A percentile compares a stretch with the other conserved stretches of the same genome.
Evolutionary conservation across 2,113 vertebrate genomes (phyloP).

Genomic region (Ceyx melanurus): DNA sequence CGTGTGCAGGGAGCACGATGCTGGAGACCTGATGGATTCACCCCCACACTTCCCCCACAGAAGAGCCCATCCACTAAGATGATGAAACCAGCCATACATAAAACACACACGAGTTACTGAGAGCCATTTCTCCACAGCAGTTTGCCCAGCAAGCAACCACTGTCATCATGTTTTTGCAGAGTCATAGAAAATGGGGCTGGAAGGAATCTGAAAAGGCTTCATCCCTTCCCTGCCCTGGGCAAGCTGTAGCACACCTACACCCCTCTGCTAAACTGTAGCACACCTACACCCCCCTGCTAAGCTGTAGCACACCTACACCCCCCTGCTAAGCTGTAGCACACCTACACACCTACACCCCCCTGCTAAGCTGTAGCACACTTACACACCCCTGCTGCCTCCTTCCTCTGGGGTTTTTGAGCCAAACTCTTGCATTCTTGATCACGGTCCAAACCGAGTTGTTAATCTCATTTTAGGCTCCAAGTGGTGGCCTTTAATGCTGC

Average conservation of each 20-base stretch:
- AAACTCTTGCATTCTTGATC: background rate
- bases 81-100: background rate
- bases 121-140: background rate
- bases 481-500: background rate
- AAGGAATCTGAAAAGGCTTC: background rate
- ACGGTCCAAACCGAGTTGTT: background rate
- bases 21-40: background rate
- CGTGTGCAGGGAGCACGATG: fast-evolving
- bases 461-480: background rate
- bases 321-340: no score
- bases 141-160: background rate
- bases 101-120: background rate
- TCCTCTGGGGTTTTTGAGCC: background rate
- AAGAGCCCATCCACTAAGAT: background rate
- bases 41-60: background rate
- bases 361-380: no score
- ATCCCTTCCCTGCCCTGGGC: background rate
- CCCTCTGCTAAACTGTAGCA: background rate
- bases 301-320: no score
- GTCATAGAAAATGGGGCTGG: background rate
- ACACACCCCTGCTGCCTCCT: background rate
- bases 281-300: background rate
- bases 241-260: background rate
- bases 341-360: no score
- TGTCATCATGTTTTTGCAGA: background rate